Percentiles rank a stretch among this genome's conserved stretches.
These are phyloP conservation scores for Ramphastos sulfuratus DNA, from an alignment of 2,113 vertebrate genomes.

Conservation along the genomic window DNA sequence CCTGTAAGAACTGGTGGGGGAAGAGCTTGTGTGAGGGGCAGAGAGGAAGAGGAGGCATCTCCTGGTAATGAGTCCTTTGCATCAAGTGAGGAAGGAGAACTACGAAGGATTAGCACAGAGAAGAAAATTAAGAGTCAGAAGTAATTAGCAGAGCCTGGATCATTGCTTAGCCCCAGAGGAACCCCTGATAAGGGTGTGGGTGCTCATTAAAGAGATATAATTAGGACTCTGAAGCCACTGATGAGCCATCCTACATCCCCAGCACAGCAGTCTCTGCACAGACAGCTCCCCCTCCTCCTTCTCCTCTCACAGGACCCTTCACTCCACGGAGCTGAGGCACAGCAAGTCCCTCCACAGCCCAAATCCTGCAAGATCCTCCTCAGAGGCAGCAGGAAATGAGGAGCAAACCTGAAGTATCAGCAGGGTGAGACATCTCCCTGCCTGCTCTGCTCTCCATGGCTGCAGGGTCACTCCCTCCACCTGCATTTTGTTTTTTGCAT, in stretches of 20 bases:
- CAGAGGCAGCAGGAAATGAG: fast-evolving
- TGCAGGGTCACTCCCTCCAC: background rate
- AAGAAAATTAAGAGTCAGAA: background rate
- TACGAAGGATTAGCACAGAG: background rate
- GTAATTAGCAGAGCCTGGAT: constrained; percentile 17
- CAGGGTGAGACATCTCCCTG: background rate
- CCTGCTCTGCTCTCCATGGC: background rate
- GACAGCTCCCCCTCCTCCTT: background rate
- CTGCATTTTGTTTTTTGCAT: background rate
- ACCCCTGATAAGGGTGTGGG: constrained; percentile 15
- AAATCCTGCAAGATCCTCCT: background rate
- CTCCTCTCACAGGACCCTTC: background rate
- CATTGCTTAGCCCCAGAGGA: background rate
- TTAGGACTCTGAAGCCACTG: constrained; percentile 32
- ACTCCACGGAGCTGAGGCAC: background rate
- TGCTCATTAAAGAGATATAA: constrained; percentile 45
- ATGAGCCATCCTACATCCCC: background rate
- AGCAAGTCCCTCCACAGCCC: background rate
- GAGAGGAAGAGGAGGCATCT: background rate
- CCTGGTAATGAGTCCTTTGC: background rate
- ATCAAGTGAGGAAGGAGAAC: background rate
- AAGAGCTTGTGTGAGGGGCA: fast-evolving
- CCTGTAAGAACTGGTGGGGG: background rate
- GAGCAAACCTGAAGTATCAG: background rate
- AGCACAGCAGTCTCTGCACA: fast-evolving